phyloP scores from a whole-genome alignment of 2,888 invertebrate genomes.

The Julus scandinavius region DNA sequence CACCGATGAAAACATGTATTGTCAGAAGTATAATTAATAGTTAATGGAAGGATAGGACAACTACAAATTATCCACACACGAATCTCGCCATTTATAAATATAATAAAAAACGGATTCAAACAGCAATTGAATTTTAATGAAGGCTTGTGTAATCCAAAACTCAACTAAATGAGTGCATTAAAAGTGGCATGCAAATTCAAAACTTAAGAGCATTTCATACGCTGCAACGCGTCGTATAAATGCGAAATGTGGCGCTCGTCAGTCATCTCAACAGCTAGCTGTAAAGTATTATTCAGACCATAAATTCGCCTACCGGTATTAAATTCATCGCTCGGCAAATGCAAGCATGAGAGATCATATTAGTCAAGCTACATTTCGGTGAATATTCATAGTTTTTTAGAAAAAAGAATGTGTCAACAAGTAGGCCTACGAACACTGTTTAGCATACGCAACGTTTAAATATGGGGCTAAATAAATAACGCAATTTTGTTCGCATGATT shows the following conservation, averaged over 20 bases:
- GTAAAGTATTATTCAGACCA: constrained; percentile 24
- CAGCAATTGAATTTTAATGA: background rate
- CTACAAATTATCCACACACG: no score
- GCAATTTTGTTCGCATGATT: constrained; percentile 25
- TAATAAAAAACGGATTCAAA: background rate
- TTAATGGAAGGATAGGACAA: no score
- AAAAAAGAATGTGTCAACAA: constrained; percentile 13
- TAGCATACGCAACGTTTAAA: constrained; percentile 2
- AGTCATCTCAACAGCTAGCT: constrained; percentile 33
- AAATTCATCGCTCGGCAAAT: constrained; percentile 18
- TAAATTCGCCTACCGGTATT: background rate
- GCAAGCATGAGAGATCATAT: constrained; percentile 7
- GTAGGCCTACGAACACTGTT: constrained; percentile 33
- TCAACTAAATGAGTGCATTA: background rate
- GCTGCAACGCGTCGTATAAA: constrained; percentile 10
- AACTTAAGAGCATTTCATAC: constrained; percentile 25
- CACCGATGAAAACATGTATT: no score
- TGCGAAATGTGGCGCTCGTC: background rate
- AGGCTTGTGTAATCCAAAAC: background rate
- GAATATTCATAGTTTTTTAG: background rate
- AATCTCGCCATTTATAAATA: no score
- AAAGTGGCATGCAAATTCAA: background rate
- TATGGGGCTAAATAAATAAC: constrained; percentile 3
- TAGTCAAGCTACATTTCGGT: constrained; percentile 26
- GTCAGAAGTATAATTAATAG: no score